phyloP scores from a whole-genome alignment of 2,797 vertebrate genomes.

The Pelobates cultripes region DNA sequence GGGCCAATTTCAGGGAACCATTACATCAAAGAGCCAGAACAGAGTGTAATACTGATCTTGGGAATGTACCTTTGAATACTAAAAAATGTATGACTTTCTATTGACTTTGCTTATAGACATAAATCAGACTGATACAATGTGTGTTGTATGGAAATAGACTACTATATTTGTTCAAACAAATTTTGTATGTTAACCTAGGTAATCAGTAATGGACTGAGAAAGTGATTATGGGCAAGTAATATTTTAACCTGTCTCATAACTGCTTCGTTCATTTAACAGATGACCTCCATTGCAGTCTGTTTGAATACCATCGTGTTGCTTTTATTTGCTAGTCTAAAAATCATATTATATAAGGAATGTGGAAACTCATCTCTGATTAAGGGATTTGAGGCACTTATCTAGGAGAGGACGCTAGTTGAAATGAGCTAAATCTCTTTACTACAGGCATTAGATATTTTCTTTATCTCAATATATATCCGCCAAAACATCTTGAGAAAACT shows the following conservation, averaged over 20 bases:
- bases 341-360: conserved; percentile 5
- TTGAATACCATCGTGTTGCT: not conserved
- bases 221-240: conserved; percentile 20
- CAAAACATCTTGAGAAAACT: conserved; percentile 39
- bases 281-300: not conserved
- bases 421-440: conserved; percentile 2
- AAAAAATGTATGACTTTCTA: conserved; percentile 66
- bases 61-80: conserved; percentile 63
- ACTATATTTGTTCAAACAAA: conserved; percentile 38
- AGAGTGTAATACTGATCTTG: conserved; percentile 61
- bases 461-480: conserved; percentile 25
- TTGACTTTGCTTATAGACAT: conserved; percentile 66
- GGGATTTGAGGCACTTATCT: conserved; percentile 11
- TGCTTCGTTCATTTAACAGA: not conserved
- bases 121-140: conserved; percentile 47
- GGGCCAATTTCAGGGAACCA: conserved; percentile 61
- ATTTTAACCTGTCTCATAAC: conserved; percentile 25
- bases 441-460: conserved; percentile 11
- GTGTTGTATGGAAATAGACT: conserved; percentile 47
- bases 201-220: conserved; percentile 27
- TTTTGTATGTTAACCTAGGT: conserved; percentile 33
- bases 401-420: not conserved
- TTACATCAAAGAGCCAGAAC: conserved; percentile 66
- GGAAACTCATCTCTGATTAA: conserved; percentile 4
- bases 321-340: conserved; percentile 2